These are phyloP conservation scores for Clarias pachynema DNA, from an alignment of 2,797 vertebrate genomes.

Conservation along the genomic window DNA sequence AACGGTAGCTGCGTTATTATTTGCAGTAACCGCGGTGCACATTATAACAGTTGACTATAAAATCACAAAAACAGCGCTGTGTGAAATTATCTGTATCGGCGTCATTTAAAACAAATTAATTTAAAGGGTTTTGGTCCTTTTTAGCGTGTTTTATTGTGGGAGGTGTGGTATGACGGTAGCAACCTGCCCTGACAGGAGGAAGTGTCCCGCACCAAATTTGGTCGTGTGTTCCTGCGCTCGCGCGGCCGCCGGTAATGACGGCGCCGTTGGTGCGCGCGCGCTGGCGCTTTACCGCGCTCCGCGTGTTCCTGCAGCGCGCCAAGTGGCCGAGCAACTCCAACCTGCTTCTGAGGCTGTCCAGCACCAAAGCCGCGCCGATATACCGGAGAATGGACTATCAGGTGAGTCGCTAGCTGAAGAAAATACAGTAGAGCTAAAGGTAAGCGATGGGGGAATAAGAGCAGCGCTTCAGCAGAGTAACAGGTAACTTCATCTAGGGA, in stretches of 20 bases:
- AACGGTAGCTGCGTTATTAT: background rate
- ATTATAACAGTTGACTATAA: background rate
- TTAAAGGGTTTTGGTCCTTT: background rate
- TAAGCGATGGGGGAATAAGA: background rate
- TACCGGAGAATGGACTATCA: constrained; percentile 77
- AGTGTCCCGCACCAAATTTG: constrained; percentile 61
- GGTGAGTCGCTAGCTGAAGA: constrained; percentile 56
- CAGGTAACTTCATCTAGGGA: too few species aligned
- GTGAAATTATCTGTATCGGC: background rate
- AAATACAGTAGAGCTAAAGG: background rate
- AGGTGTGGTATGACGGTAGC: background rate
- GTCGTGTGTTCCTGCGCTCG: constrained; percentile 53
- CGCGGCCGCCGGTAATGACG: constrained; percentile 54
- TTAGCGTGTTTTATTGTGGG: background rate
- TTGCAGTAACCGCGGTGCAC: background rate
- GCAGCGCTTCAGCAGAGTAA: background rate
- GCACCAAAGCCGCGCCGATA: constrained; percentile 68
- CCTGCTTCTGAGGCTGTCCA: constrained; percentile 48
- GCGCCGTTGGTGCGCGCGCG: constrained; percentile 58
- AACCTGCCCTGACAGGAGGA: background rate
- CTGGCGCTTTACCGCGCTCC: constrained; percentile 44
- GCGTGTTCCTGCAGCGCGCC: background rate
- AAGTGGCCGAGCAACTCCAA: background rate
- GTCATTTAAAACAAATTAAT: background rate
- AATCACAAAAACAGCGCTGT: background rate